These are phyloP conservation scores for Diabrotica balteata DNA, from an alignment of 2,888 invertebrate genomes.

Conservation along the genomic window DNA sequence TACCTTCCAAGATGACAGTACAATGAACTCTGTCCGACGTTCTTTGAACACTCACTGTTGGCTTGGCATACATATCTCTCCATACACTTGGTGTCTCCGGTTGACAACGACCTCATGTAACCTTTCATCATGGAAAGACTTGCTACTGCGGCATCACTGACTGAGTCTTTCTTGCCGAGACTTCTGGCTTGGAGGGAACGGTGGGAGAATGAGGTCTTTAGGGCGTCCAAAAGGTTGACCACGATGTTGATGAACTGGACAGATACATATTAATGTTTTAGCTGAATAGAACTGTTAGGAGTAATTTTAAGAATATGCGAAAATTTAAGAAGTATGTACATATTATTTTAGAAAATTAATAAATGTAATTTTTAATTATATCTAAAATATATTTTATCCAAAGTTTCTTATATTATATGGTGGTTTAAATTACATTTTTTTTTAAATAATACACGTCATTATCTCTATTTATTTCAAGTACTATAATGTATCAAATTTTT, in stretches of 20 bases:
- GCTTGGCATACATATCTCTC: slow-evolving; percentile 91
- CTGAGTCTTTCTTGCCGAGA: slow-evolving; percentile 85
- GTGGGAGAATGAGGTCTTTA: slow-evolving; percentile 92
- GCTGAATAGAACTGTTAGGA: too few species aligned
- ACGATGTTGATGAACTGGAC: slow-evolving; percentile 89
- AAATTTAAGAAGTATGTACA: too few species aligned
- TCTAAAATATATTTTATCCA: too few species aligned
- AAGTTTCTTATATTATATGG: too few species aligned
- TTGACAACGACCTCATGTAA: slow-evolving; percentile 81
- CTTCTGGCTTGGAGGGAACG: slow-evolving; percentile 85
- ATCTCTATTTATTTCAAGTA: too few species aligned
- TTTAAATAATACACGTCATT: too few species aligned
- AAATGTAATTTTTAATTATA: too few species aligned
- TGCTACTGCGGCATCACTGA: slow-evolving; percentile 88
- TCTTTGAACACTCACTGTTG: slow-evolving; percentile 83
- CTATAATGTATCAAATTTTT: too few species aligned
- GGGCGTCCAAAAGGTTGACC: slow-evolving; percentile 86
- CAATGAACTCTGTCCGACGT: slow-evolving; percentile 81
- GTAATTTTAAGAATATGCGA: too few species aligned
- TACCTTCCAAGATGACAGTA: slow-evolving; percentile 94
- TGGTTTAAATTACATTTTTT: too few species aligned
- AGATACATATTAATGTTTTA: too few species aligned
- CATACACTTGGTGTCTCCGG: slow-evolving; percentile 81
- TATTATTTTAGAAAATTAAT: too few species aligned
- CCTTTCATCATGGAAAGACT: slow-evolving; percentile 89